Base-by-base conservation (phyloP, 2,113 vertebrate species). In the Phycodurus eques region DNA sequence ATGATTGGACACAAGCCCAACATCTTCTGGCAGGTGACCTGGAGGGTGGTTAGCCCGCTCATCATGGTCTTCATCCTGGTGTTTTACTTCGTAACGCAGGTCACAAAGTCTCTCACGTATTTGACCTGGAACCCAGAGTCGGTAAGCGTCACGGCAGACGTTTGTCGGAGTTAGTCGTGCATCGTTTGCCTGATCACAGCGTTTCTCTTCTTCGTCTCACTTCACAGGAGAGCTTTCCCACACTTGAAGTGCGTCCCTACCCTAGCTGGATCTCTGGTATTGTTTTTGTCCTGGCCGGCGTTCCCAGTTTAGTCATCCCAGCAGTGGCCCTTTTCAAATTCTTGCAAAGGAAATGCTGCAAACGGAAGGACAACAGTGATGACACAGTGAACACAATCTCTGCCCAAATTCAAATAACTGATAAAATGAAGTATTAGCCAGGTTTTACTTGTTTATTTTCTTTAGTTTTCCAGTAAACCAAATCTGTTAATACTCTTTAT, bases 1-100 rank as follows among this genome's bases (percentile, higher is more conserved):
- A 99, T 99, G 97, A 87, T 94, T 2, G 97, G 97, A 68, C 96
- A 98, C 89, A 97, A 96, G 76, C 97, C 97, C 27, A 98, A 96
- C 72, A 88, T 98, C 63, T 98, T 99, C 93, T 99, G 97, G 97
- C 97, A 98, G 80, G 61, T 77, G 59, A 95, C 92, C 0, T 99
- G 97, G 97, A 93, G 97, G 67, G 27, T 94, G 27, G 0, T 98
- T 70, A 99, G 97, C 71, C 97, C 97, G 0, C 80, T 98, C 70
- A 92, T 98, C 51, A 97, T 99, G 94, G 49, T 97, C 72, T 33
- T 95, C 74, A 97, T 99, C 83, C 91, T 98, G 75, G 2, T 98
- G 0, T 96, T 95, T 86, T 99, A 94, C 89, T 92, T 99, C 33
- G 93, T 95, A 70, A 92, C 94, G 13, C 88, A 94, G 86, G 85